Evolutionary conservation across 1,140 invertebrate species (phyloP).

Genomic region (Pogonomyrmex californicus): DNA sequence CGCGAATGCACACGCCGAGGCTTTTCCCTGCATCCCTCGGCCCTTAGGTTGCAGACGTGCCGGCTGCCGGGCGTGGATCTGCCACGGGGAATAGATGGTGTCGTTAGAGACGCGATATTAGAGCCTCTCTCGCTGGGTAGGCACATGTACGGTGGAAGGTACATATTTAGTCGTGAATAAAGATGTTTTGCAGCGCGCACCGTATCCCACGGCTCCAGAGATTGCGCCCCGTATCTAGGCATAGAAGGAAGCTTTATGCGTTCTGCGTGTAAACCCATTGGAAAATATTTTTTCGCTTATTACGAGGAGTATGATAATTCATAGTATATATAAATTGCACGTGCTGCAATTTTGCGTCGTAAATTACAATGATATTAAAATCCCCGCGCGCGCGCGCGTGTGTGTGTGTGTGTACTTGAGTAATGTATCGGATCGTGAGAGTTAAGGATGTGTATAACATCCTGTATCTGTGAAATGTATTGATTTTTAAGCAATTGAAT

Average conservation of each 20-base stretch:
- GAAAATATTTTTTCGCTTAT: constrained; percentile 40
- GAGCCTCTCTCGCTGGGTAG: constrained; percentile 32
- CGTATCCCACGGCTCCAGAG: constrained; percentile 23
- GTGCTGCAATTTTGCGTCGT: constrained; percentile 22
- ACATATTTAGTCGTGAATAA: constrained; percentile 52
- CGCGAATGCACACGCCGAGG: not conserved
- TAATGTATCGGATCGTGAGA: not conserved
- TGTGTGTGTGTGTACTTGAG: not conserved
- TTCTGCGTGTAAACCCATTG: constrained; percentile 9
- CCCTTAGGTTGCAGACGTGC: not conserved
- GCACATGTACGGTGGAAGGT: constrained; percentile 29
- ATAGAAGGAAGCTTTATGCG: constrained; percentile 9
- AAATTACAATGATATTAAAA: constrained; percentile 41
- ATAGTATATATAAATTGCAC: constrained; percentile 29
- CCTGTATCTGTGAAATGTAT: not conserved
- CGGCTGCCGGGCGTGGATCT: constrained; percentile 38
- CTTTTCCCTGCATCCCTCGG: not conserved
- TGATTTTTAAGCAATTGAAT: too few relatives aligned
- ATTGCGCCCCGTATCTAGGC: constrained; percentile 20
- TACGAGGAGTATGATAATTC: constrained; percentile 16
- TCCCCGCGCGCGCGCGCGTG: too few relatives aligned
- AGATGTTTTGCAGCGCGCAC: constrained; percentile 33
- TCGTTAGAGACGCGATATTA: constrained; percentile 57
- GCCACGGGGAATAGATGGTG: constrained; percentile 52
- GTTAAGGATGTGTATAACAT: not conserved